A percentile compares a stretch with the other conserved stretches of the same genome.
Conservation (phyloP, 2,888 invertebrate genomes). For the Drosophila pegasa region DNA sequence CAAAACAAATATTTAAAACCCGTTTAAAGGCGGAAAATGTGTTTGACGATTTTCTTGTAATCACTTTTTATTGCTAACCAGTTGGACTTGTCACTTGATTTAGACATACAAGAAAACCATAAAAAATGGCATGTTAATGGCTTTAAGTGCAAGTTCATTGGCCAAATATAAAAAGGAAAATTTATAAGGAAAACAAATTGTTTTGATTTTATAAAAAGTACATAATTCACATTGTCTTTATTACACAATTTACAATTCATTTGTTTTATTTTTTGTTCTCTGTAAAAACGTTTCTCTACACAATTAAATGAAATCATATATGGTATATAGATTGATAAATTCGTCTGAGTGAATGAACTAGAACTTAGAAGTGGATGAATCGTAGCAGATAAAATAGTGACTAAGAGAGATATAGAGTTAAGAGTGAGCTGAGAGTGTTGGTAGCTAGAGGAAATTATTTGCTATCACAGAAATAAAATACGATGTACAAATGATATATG, state of each 20-base stretch:
- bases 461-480: slow-evolving; percentile 78
- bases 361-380: slow-evolving; percentile 42
- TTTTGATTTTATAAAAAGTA: slow-evolving; percentile 77
- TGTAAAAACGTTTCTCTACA: slow-evolving; percentile 53
- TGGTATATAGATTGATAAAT: slow-evolving; percentile 59
- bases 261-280: slow-evolving; percentile 55
- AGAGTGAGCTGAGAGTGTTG: slow-evolving; percentile 17
- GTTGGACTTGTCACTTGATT: slow-evolving; percentile 53
- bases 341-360: slow-evolving; percentile 69
- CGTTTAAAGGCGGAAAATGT: slow-evolving; percentile 60
- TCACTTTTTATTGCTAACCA: slow-evolving; percentile 56
- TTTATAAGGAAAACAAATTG: slow-evolving; percentile 1
- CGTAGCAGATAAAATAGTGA: slow-evolving; percentile 57
- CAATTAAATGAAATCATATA: slow-evolving; percentile 58
- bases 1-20: slow-evolving; percentile 51
- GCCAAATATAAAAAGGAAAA: slow-evolving; percentile 4
- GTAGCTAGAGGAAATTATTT: slow-evolving; percentile 62
- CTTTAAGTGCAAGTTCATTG: slow-evolving; percentile 68
- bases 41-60: slow-evolving; percentile 45
- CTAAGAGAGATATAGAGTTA: slow-evolving; percentile 55
- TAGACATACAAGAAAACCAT: slow-evolving; percentile 40
- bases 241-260: slow-evolving; percentile 70
- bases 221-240: slow-evolving; percentile 74
- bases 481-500: slow-evolving; percentile 59
- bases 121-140: slow-evolving; percentile 25